These are phyloP conservation scores for Lichenostomus cassidix DNA, from an alignment of 2,113 vertebrate species.

Conservation along the genomic window DNA sequence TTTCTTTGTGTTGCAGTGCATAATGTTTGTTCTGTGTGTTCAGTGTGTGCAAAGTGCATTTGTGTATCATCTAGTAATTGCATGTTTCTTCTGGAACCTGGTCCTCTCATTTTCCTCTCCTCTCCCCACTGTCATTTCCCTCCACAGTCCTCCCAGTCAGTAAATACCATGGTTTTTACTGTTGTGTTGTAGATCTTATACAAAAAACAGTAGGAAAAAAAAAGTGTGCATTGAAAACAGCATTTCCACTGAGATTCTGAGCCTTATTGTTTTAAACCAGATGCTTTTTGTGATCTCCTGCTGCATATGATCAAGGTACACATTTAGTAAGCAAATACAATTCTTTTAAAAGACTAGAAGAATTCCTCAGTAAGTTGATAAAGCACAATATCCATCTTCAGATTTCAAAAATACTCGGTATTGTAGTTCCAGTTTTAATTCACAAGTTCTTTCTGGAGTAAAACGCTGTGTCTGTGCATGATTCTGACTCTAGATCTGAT, in stretches of 20 bases:
- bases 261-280: background rate
- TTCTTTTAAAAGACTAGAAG: background rate
- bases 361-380: background rate
- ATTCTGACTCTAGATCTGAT: background rate
- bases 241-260: background rate
- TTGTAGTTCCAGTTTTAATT: background rate
- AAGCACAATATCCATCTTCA: background rate
- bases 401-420: background rate
- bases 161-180: background rate
- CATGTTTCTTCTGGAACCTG: background rate
- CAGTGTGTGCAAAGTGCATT: background rate
- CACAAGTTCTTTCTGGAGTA: background rate
- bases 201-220: background rate
- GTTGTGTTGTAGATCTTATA: background rate
- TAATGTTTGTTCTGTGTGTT: background rate
- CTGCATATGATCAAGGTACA: background rate
- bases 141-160: background rate
- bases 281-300: background rate
- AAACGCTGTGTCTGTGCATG: background rate
- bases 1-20: background rate
- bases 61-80: background rate
- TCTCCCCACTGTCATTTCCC: background rate
- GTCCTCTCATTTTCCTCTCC: background rate
- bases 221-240: background rate
- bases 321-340: background rate